Conservation (phyloP, 1,140 invertebrate genomes). For the Rhyzopertha dominica region DNA sequence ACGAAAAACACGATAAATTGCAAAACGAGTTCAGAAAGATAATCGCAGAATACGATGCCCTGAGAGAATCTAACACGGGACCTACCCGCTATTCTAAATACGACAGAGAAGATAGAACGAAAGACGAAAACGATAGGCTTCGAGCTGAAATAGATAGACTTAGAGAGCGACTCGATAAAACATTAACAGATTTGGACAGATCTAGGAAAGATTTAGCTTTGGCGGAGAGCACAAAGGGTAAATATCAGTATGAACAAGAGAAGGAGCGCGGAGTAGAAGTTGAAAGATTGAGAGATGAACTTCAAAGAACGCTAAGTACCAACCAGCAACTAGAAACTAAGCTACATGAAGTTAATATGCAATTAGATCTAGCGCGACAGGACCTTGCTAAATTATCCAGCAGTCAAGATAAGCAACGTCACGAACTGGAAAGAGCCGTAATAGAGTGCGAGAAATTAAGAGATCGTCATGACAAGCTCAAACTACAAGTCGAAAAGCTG, state of each 20-base stretch:
- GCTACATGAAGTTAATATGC: slow-evolving; percentile 71
- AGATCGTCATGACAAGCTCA: slow-evolving; percentile 77
- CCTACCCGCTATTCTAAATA: slow-evolving; percentile 72
- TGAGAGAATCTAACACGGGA: slow-evolving; percentile 52
- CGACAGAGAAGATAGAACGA: slow-evolving; percentile 64
- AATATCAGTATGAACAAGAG: slow-evolving; percentile 84
- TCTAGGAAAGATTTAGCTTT: slow-evolving; percentile 69
- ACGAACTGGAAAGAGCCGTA: slow-evolving; percentile 70
- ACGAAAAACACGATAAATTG: slow-evolving; percentile 82
- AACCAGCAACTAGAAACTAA: slow-evolving; percentile 70
- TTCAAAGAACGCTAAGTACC: slow-evolving; percentile 62
- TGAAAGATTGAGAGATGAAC: slow-evolving; percentile 66
- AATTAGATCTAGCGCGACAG: slow-evolving; percentile 70
- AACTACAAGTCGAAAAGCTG: slow-evolving; percentile 60
- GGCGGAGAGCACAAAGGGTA: slow-evolving; percentile 71
- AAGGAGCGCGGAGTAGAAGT: slow-evolving; percentile 61
- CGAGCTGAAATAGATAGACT: slow-evolving; percentile 79
- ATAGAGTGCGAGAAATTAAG: slow-evolving; percentile 82
- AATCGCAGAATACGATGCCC: slow-evolving; percentile 69
- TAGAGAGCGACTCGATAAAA: slow-evolving; percentile 77
- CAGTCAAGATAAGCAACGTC: slow-evolving; percentile 69
- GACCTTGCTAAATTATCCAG: slow-evolving; percentile 69
- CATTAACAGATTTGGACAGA: slow-evolving; percentile 68
- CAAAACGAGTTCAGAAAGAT: slow-evolving; percentile 76
- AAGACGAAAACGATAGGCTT: slow-evolving; percentile 73